Evolutionary conservation across 1,140 invertebrate species (phyloP), one percentile per base, ranked within the genome.

Genomic region (Eumaeus atala): DNA sequence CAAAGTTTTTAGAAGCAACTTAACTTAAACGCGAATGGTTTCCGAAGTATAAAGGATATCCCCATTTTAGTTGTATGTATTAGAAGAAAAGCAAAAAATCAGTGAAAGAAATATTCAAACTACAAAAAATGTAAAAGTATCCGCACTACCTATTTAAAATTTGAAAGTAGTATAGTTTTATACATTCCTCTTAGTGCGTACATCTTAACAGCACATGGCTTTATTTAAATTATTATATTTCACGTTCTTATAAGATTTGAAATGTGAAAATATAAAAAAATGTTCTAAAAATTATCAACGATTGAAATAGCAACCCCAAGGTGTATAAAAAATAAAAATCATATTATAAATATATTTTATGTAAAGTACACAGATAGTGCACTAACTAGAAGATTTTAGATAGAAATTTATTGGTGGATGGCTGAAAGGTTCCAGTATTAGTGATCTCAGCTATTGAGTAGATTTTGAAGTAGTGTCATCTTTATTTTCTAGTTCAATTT

Each of bases 291-390:
- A 9, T 16, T 44, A 44, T 12, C 40, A 44, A 44, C 40, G 40
- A 44, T 9, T 16, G 14, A 3, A 44, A 2, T 44, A 37, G 35
- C 9, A 44, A 44, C 40, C 40, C 40, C 40, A 44, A 16, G 16
- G 17, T 44, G 40, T 44, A 44, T 44, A 44, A 44, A 44, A 44
- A 44, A 28, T 28, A 6, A 28, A 28, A 28, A 28, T 28, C 2
- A 28, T 28, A 28, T 17, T 8, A 44, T 44, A 44, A 44, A 44
- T 44, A 44, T 44, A 44, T 44, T 44, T 44, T 44, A 14, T 44
- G 16, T 17, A 44, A 44, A 44, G 14, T 17, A 44, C 40, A 44
- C 16, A 44, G 38, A 40, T 44, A 44, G 9, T 44, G 40, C 40
- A 44, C 40, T 44, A 44, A 44, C 14, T 44, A 28, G 21, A 16